Base-by-base conservation (phyloP, 2,113 vertebrate genomes). In the Corapipo altera region DNA sequence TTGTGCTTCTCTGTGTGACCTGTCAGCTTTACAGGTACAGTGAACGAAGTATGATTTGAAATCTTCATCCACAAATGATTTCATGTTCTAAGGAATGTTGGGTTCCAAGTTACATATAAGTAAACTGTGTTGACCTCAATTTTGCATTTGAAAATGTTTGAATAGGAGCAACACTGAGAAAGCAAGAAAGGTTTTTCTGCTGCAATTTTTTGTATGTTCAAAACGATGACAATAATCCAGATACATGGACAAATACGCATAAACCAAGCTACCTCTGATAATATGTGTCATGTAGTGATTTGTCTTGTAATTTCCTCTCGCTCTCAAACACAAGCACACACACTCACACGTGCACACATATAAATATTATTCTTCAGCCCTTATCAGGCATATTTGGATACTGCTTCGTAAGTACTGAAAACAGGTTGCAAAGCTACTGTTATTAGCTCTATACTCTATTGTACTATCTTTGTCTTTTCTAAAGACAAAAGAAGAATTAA, bases 401-500 rank as follows among this genome's bases (percentile, higher is more conserved):
- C 39, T 70, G 51, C 49, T 83, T 78, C 39, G 83, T 20, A 58
- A 89, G 61, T 35, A 85, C 26, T 83, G 64, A 73, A 89, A 94
- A 62, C 11, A 52, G 8, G 6, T 15, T 91, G 39, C 35, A 77
- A 76, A 71, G 17, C 19, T 91, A 46, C 27, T 43, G 11, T 81
- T 94, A 62, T 87, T 93, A 90, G 33, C 39, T 80, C 8, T 59
- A 4, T 39, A 82, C 9, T 41, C n/a, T 89, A 46, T 35, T 8
- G 92, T 46, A 76, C 75, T 84, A 12, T 39, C 44, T 76, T 95
- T 91, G 48, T 77, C 90, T 71, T 64, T 90, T 85, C 21, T 49
- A 20, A 61, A 88, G 37, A 93, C 78, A 80, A 81, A 95, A 87
- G 27, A 39, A 89, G 44, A 89, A 49, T 80, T 85, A 91, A 97